phyloP scores from a whole-genome alignment of 2,113 vertebrate species.

The Speoplatyrhinus poulsoni region DNA sequence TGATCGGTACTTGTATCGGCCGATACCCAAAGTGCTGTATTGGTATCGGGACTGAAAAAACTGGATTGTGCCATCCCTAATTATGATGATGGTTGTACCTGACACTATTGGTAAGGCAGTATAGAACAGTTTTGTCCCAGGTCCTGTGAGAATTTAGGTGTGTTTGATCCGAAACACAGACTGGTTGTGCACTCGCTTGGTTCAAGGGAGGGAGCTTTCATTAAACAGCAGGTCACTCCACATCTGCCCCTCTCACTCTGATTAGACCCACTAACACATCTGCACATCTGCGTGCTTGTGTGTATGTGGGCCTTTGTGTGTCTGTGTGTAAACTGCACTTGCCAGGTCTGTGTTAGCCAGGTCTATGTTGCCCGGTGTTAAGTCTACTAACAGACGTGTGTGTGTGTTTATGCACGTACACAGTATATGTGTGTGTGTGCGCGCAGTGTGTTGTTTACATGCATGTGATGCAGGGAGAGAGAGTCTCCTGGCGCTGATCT shows the following conservation, averaged over 20 bases:
- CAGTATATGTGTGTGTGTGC: constrained; percentile 11
- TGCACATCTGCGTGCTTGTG: constrained; percentile 37
- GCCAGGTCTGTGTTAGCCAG: constrained; percentile 21
- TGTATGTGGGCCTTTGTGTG: constrained; percentile 1
- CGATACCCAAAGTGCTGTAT: too few species aligned
- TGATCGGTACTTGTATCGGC: too few species aligned
- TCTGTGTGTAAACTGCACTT: neutral
- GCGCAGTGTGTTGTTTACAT: constrained; percentile 1
- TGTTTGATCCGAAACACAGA: constrained; percentile 39
- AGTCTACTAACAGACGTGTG: neutral
- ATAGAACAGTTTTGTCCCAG: too few species aligned
- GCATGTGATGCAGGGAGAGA: constrained; percentile 23
- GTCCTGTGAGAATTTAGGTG: constrained; percentile 26
- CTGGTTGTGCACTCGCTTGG: constrained; percentile 40
- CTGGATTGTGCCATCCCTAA: too few species aligned
- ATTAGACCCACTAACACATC: constrained; percentile 61
- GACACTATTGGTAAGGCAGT: constrained; percentile 20
- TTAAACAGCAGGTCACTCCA: constrained; percentile 60
- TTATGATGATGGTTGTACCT: neutral
- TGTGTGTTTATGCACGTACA: constrained; percentile 15
- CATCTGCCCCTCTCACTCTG: constrained; percentile 65
- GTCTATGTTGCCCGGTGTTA: neutral
- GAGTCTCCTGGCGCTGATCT: constrained; percentile 68
- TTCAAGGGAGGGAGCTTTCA: constrained; percentile 45
- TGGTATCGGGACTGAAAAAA: too few species aligned